A percentile compares a stretch with the other conserved stretches of the same genome.
Evolutionary conservation across 2,888 invertebrate species (phyloP).

Genomic region (Leucozona laternaria): DNA sequence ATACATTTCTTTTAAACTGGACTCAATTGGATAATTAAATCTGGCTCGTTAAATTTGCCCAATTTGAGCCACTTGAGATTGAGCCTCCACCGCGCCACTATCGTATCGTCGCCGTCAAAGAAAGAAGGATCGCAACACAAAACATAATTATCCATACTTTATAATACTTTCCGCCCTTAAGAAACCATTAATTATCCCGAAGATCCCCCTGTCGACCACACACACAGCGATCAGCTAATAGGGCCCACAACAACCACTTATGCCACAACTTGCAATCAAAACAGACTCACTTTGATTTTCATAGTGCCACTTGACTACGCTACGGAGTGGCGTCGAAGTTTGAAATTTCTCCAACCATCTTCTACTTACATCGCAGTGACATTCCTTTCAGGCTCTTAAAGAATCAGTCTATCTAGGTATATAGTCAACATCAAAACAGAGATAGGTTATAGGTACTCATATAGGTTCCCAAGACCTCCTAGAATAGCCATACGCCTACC

Average conservation of each 20-base stretch:
- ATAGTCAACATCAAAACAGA: constrained; percentile 17
- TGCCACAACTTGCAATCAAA: constrained; percentile 76
- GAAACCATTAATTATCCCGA: constrained; percentile 70
- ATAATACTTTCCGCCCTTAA: constrained; percentile 67
- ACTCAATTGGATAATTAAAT: constrained; percentile 44
- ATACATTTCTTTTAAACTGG: background rate
- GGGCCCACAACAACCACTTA: constrained; percentile 74
- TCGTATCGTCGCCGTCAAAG: constrained; percentile 9
- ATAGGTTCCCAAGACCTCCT: constrained; percentile 59
- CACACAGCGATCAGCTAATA: constrained; percentile 60
- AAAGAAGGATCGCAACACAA: constrained; percentile 57
- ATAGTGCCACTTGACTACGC: constrained; percentile 77
- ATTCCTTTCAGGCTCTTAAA: constrained; percentile 29
- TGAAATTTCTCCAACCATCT: constrained; percentile 23
- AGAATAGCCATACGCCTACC: constrained; percentile 6
- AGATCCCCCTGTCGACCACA: constrained; percentile 63
- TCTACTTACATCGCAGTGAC: constrained; percentile 22
- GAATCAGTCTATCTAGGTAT: background rate
- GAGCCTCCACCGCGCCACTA: constrained; percentile 19
- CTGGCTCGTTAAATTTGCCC: constrained; percentile 32
- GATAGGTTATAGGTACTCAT: too few species aligned
- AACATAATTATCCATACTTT: constrained; percentile 69
- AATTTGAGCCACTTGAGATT: constrained; percentile 33
- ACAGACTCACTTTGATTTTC: constrained; percentile 76
- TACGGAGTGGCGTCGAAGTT: constrained; percentile 73